Evolutionary conservation across 2,888 invertebrate genomes (phyloP), one percentile per base, ranked within the genome.

Genomic region (Acholoe squamosa): DNA sequence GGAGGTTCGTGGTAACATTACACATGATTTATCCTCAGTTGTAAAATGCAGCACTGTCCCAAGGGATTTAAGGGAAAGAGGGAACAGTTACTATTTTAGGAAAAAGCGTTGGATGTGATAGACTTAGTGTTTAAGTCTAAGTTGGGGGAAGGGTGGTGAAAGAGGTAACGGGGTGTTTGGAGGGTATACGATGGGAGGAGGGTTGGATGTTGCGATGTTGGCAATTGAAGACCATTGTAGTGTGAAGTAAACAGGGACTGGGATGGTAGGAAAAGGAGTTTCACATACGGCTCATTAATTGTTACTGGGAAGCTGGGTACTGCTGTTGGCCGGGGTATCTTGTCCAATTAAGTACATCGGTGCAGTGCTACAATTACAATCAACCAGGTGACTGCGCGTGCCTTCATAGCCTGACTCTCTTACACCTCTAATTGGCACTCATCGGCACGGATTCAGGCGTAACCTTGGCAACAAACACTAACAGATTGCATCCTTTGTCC

Each of bases 341-440:
- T 43, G 80, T 80, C 80, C 80, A 80, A 80, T 80, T 80, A 80
- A 22, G 34, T 33, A 43, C 43, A 43, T 19, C 80, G 34, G 25
- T 80, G 33, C 80, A 71, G 34, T 80, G 80, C 80, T 34, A 80
- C 43, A 33, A 80, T 80, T 25, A 33, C 80, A 80, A 33, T 43
- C 80, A 80, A 22, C 34, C 80, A 43, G 34, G 34, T 80, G 43
- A 80, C 80, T 33, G 43, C 43, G 80, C 43, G 34, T 34, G 14
- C 43, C 19, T 25, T 34, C 80, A 33, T 43, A 80, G 34, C 5
- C 43, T 19, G 34, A 0, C 80, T 16, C 43, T 43, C 3, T 5
- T 80, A 80, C 80, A 80, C 80, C 80, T 80, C 34, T 80, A 80
- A 80, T 80, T 80, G 80, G 34, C 80, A 80, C 33, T 80, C 80